Percentiles rank a stretch among this genome's conserved stretches.
Evolutionary conservation across 2,113 vertebrate genomes (phyloP).

Genomic region (Dryoscopus gambensis): DNA sequence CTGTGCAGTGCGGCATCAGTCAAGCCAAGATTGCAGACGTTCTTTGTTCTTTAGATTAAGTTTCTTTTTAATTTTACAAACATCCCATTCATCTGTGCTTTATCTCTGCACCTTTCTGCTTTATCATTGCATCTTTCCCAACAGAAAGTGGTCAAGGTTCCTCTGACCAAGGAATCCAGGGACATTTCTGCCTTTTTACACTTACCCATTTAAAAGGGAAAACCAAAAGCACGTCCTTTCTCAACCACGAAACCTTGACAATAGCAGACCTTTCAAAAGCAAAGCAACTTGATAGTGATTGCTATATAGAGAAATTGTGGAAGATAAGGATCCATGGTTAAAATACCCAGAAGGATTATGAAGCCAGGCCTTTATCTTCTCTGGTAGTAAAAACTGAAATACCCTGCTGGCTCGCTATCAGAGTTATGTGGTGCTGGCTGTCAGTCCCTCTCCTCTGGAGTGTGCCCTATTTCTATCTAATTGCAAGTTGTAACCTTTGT

Average conservation of each 20-base stretch:
- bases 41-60: neutral
- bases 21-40: neutral
- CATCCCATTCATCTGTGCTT: neutral
- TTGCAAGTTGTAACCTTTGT: neutral
- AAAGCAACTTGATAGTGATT: neutral
- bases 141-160: fast-evolving
- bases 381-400: neutral
- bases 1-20: neutral
- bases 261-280: neutral
- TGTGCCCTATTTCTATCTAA: neutral
- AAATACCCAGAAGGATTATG: neutral
- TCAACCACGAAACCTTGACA: neutral
- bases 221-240: neutral
- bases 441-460: neutral
- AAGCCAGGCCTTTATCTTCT: neutral
- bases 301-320: neutral
- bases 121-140: neutral
- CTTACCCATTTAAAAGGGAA: neutral
- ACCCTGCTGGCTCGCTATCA: neutral
- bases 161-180: neutral
- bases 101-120: neutral
- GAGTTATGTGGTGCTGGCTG: neutral
- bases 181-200: neutral
- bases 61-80: neutral
- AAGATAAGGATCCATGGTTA: neutral